Conservation (phyloP, 2,113 vertebrate genomes). For the Zingel zingel region DNA sequence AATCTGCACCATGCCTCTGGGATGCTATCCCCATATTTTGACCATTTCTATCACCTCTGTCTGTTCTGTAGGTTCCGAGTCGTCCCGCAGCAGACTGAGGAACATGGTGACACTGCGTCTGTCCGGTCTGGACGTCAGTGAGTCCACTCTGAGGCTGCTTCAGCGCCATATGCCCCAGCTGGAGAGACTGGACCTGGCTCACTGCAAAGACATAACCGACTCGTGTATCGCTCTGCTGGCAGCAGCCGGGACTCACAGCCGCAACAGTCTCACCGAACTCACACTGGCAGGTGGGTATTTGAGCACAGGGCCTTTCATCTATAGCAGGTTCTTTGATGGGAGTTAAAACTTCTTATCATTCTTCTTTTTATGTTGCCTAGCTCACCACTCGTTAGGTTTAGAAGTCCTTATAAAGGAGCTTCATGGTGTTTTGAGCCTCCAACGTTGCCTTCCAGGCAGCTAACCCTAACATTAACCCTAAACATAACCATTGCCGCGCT, state of each 20-base stretch:
- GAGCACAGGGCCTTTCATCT: background rate
- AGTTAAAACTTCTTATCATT: background rate
- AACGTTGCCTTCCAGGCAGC: too few species aligned
- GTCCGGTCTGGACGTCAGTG: slow-evolving; percentile 93
- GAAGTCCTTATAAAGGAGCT: background rate
- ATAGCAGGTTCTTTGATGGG: background rate
- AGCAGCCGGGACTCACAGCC: slow-evolving; percentile 91
- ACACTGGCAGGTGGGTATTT: slow-evolving; percentile 90
- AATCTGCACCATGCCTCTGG: background rate
- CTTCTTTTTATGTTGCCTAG: background rate
- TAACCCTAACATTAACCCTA: too few species aligned
- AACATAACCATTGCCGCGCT: too few species aligned
- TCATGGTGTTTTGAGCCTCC: too few species aligned
- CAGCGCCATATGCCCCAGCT: slow-evolving; percentile 96
- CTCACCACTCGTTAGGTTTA: background rate
- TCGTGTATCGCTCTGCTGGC: slow-evolving; percentile 93
- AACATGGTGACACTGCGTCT: slow-evolving; percentile 93
- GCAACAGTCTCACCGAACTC: slow-evolving; percentile 93
- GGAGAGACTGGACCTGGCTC: slow-evolving; percentile 93
- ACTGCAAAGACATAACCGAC: slow-evolving; percentile 93
- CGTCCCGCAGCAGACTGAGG: slow-evolving; percentile 94
- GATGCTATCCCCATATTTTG: background rate
- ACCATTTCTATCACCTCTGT: background rate
- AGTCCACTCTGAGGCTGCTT: slow-evolving; percentile 92
- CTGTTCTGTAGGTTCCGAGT: slow-evolving; percentile 87